A percentile compares a stretch with the other conserved stretches of the same genome.
Evolutionary conservation across 2,888 invertebrate species (phyloP).

Genomic region (Melanostoma scalare): DNA sequence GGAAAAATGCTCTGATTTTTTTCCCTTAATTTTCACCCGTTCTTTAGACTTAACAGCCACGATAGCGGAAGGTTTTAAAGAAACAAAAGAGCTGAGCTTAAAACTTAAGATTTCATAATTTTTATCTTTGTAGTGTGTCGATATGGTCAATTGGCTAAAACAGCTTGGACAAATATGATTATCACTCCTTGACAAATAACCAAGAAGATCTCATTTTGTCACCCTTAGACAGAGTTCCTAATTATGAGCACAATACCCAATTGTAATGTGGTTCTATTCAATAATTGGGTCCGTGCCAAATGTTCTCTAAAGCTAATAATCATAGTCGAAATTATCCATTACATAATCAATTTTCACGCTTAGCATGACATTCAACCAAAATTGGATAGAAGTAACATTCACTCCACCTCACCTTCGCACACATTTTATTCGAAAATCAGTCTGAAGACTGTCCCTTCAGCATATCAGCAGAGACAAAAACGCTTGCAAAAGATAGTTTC

Average conservation of each 20-base stretch:
- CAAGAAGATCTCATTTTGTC: not conserved
- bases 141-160: no score
- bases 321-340: slow-evolving; percentile 33
- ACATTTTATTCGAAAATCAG: slow-evolving; percentile 38
- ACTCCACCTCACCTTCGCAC: slow-evolving; percentile 5
- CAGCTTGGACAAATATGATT: no score
- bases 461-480: slow-evolving; percentile 11
- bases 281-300: slow-evolving; percentile 44
- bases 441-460: slow-evolving; percentile 41
- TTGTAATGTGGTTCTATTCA: slow-evolving; percentile 46
- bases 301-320: slow-evolving; percentile 21
- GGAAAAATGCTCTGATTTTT: no score
- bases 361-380: slow-evolving; percentile 6
- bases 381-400: not conserved
- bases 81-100: no score
- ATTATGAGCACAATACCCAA: slow-evolving; percentile 50
- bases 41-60: no score
- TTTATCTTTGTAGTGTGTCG: no score
- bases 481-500: slow-evolving; percentile 22
- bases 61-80: no score
- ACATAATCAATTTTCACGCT: slow-evolving; percentile 63
- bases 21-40: no score
- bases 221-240: slow-evolving; percentile 3
- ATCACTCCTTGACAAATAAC: not conserved
- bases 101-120: no score